These are phyloP conservation scores for Steinernema hermaphroditum DNA, from an alignment of 2,888 invertebrate species.

Conservation along the genomic window DNA sequence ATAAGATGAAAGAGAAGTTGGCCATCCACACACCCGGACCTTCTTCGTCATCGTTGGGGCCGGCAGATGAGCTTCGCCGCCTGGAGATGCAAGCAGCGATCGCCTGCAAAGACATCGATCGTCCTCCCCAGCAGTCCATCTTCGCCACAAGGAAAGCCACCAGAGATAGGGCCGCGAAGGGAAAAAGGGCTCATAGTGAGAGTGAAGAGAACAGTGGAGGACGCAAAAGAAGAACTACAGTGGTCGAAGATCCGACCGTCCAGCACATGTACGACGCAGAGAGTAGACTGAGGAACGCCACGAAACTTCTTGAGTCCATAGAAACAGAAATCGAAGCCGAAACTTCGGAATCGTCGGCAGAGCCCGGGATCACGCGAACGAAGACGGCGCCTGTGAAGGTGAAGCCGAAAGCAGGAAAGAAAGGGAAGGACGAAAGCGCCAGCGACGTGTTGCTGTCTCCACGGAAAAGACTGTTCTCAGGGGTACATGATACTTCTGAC, in stretches of 20 bases:
- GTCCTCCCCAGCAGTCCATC: neutral
- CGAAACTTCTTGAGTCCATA: neutral
- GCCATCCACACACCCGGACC: too few relatives aligned
- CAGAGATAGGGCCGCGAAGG: neutral
- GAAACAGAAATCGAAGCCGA: neutral
- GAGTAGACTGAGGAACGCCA: neutral
- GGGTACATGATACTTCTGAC: neutral
- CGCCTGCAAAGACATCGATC: neutral
- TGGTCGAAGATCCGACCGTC: neutral
- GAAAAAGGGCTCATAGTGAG: neutral
- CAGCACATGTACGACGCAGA: constrained; percentile 2
- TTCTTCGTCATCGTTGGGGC: neutral
- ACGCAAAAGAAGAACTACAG: neutral
- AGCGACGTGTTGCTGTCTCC: neutral
- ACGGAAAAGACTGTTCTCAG: neutral
- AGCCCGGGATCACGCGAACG: neutral
- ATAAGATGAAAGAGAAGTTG: neutral
- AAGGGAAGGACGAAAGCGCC: neutral
- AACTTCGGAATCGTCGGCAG: neutral
- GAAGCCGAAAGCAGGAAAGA: neutral
- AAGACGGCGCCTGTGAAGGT: neutral
- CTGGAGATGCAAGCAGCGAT: neutral
- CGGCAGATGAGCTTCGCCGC: neutral
- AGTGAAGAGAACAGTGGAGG: neutral
- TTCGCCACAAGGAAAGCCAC: neutral